phyloP scores from a whole-genome alignment of 2,113 vertebrate species.

The Melanerpes formicivorus region DNA sequence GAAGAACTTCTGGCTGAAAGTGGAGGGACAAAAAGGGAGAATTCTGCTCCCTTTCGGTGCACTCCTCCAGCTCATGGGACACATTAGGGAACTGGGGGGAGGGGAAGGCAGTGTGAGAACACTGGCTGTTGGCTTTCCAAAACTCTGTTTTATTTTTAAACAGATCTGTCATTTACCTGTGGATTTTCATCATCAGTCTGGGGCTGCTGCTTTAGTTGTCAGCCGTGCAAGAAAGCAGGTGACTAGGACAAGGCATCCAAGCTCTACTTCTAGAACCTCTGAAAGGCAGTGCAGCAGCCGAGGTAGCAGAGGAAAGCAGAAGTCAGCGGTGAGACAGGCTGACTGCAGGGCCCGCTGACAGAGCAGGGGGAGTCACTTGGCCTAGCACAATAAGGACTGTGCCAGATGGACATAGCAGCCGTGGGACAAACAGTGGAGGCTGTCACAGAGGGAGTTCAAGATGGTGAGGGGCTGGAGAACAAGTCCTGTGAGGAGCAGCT shows the following conservation, averaged over 20 bases:
- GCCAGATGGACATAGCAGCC: not conserved
- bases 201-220: not conserved
- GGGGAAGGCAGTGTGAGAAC: not conserved
- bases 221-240: not conserved
- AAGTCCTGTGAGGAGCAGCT: too few species aligned
- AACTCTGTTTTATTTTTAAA: not conserved
- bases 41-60: not conserved
- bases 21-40: not conserved
- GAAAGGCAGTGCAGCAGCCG: not conserved
- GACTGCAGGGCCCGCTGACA: fast-evolving
- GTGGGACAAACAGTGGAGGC: not conserved
- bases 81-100: too few species aligned
- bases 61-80: not conserved
- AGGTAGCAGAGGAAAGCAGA: not conserved
- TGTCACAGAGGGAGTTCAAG: not conserved
- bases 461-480: not conserved
- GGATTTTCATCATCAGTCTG: not conserved
- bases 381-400: not conserved
- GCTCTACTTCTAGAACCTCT: not conserved
- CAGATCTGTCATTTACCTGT: not conserved
- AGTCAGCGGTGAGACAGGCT: not conserved
- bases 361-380: not conserved
- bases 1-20: not conserved
- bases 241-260: not conserved
- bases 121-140: not conserved